These are phyloP conservation scores for Arothron firmamentum DNA, from an alignment of 2,113 vertebrate species.

Conservation along the genomic window DNA sequence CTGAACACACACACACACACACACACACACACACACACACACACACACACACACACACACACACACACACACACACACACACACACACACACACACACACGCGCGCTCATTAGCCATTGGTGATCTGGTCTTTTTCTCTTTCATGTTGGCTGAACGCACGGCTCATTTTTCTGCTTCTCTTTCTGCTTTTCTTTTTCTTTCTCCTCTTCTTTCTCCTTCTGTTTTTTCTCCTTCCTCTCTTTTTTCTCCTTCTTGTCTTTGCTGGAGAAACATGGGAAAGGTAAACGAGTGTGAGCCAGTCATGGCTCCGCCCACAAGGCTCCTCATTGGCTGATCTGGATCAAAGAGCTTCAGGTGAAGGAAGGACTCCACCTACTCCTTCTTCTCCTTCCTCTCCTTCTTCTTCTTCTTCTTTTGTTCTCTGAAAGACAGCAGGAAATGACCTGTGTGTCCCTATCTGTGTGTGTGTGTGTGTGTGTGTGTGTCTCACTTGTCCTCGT, in stretches of 20 bases:
- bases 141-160: not conserved
- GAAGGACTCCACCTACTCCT: constrained; percentile 32
- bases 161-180: constrained; percentile 67
- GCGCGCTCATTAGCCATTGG: too few species aligned
- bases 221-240: constrained; percentile 78
- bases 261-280: not conserved
- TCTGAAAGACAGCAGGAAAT: constrained; percentile 36
- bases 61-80: too few species aligned
- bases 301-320: not conserved
- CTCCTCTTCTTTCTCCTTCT: constrained; percentile 66
- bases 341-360: too few species aligned
- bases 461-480: not conserved
- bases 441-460: not conserved
- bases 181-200: constrained; percentile 70
- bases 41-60: too few species aligned
- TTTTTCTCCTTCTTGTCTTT: constrained; percentile 74
- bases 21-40: too few species aligned
- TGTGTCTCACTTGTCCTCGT: constrained; percentile 76
- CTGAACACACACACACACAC: constrained; percentile 54
- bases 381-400: constrained; percentile 59
- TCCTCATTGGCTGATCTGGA: too few species aligned
- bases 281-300: too few species aligned
- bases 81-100: too few species aligned
- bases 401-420: constrained; percentile 65
- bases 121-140: constrained; percentile 33